Evolutionary conservation across 2,888 invertebrate species (phyloP).

Genomic region (Cosmia trapezina): DNA sequence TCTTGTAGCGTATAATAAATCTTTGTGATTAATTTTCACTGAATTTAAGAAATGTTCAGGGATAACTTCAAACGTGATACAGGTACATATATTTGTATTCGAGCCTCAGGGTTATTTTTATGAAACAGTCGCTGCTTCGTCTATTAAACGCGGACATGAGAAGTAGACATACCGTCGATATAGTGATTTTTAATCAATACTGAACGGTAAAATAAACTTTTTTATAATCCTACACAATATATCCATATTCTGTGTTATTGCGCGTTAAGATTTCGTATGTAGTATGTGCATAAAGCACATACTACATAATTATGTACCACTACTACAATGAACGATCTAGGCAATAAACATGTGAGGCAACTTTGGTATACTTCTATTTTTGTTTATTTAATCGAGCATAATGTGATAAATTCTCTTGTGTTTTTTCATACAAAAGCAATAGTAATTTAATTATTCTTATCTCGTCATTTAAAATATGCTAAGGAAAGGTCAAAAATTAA

Average conservation of each 20-base stretch:
- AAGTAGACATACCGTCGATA: constrained; percentile 17
- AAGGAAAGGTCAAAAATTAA: background rate
- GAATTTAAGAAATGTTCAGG: constrained; percentile 49
- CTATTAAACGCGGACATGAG: constrained; percentile 10
- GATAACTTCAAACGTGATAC: constrained; percentile 27
- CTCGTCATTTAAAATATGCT: background rate
- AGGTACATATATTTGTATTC: constrained; percentile 39
- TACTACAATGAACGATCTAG: background rate
- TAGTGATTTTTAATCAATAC: constrained; percentile 41
- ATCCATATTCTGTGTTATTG: background rate
- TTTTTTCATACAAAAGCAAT: background rate
- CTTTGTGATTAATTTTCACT: constrained; percentile 39
- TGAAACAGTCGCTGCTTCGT: background rate
- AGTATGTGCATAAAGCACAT: background rate
- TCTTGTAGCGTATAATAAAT: constrained; percentile 39
- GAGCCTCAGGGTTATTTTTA: background rate
- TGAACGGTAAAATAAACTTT: background rate
- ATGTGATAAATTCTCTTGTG: background rate
- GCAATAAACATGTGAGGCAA: constrained; percentile 21
- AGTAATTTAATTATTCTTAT: background rate
- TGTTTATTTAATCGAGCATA: background rate
- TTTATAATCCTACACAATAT: background rate
- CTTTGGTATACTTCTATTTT: background rate
- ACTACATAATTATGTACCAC: no score
- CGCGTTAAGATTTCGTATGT: constrained; percentile 5